phyloP scores from a whole-genome alignment of 2,113 vertebrate species.

The Mus spicilegus region DNA sequence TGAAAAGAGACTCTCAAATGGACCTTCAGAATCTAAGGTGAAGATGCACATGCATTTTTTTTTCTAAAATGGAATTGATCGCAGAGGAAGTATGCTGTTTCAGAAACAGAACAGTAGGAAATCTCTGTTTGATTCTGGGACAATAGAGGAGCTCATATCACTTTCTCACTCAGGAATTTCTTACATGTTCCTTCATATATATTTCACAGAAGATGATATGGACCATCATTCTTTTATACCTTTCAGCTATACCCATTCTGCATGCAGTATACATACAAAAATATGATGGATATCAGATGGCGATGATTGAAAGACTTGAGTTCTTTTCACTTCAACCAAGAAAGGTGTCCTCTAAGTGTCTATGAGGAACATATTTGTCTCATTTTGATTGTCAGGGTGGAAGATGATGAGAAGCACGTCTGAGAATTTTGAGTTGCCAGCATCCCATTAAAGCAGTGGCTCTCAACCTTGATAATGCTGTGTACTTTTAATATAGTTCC shows the following conservation, averaged over 20 bases:
- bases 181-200: background rate
- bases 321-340: background rate
- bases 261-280: background rate
- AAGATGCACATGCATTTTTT: background rate
- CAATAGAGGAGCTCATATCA: accelerated
- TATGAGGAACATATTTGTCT: background rate
- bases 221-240: background rate
- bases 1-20: background rate
- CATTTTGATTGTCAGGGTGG: background rate
- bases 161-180: background rate
- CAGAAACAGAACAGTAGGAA: background rate
- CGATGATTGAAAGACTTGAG: background rate
- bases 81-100: background rate
- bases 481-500: background rate
- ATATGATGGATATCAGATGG: background rate
- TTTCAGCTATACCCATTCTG: background rate
- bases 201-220: background rate
- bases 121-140: background rate
- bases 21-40: background rate
- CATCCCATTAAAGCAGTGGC: background rate
- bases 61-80: background rate
- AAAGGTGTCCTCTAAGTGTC: background rate
- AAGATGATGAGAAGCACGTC: background rate
- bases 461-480: background rate
- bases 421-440: background rate